Conservation (phyloP, 2,888 invertebrate genomes). For the Drosophila borborema region DNA sequence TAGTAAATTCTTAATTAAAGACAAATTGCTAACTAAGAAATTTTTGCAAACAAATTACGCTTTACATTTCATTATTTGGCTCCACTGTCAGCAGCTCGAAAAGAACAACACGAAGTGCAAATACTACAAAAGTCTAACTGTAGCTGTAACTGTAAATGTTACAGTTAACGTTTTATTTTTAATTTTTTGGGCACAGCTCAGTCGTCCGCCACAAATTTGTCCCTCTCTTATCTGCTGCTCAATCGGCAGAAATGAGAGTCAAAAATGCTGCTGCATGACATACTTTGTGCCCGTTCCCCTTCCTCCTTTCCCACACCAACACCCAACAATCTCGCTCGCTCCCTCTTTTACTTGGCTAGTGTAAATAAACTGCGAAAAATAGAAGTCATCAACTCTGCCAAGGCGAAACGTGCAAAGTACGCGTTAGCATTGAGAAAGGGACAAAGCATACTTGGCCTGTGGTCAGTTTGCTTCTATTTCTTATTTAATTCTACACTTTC, state of each 20-base stretch:
- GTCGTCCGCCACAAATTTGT: conserved; percentile 30
- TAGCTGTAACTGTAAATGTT: conserved; percentile 38
- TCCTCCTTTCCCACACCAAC: accelerated
- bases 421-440: conserved; percentile 3
- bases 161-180: conserved; percentile 59
- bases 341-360: conserved; percentile 18
- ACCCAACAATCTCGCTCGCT: not conserved
- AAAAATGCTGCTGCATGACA: conserved; percentile 44
- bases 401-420: conserved; percentile 17
- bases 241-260: conserved; percentile 53
- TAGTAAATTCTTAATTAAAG: conserved; percentile 8
- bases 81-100: conserved; percentile 2
- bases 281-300: conserved; percentile 29
- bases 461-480: conserved; percentile 73
- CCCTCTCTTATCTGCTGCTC: conserved; percentile 43
- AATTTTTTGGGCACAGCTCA: conserved; percentile 56
- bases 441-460: conserved; percentile 44
- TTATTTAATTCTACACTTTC: conserved; percentile 74
- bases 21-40: not conserved
- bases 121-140: conserved; percentile 22
- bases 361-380: conserved; percentile 55
- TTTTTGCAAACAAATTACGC: conserved; percentile 14
- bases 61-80: conserved; percentile 21
- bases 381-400: conserved; percentile 62
- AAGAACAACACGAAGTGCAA: conserved; percentile 16